A percentile compares a stretch with the other conserved stretches of the same genome.
phyloP scores from a whole-genome alignment of 1,140 invertebrate genomes.

The Bombus confusus region DNA sequence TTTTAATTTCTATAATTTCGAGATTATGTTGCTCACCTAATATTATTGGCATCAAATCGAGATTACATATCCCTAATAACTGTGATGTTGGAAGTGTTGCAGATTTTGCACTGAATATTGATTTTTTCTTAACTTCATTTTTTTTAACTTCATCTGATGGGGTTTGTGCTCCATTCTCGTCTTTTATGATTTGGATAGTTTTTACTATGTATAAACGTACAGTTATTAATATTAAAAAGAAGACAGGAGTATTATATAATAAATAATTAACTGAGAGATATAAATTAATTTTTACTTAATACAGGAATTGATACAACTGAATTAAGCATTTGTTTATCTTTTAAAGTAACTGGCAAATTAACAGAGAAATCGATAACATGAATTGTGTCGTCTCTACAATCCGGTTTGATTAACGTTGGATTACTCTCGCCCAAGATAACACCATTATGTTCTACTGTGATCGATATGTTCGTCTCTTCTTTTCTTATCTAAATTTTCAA shows the following conservation, averaged over 20 bases:
- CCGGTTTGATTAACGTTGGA: slow-evolving; percentile 37
- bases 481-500: slow-evolving; percentile 40
- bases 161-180: not conserved
- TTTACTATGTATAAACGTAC: slow-evolving; percentile 36
- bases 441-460: slow-evolving; percentile 59
- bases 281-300: slow-evolving; percentile 56
- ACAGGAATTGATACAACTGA: slow-evolving; percentile 61
- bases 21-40: slow-evolving; percentile 56
- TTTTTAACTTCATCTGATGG: slow-evolving; percentile 17
- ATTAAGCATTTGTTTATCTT: slow-evolving; percentile 25
- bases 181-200: not conserved
- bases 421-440: slow-evolving; percentile 61
- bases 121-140: slow-evolving; percentile 24
- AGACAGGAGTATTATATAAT: not conserved
- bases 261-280: not conserved
- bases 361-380: slow-evolving; percentile 50
- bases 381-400: slow-evolving; percentile 30
- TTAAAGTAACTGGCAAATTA: slow-evolving; percentile 27
- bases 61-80: slow-evolving; percentile 66
- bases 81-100: not conserved
- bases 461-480: slow-evolving; percentile 34
- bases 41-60: slow-evolving; percentile 68
- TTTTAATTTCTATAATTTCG: not conserved
- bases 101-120: slow-evolving; percentile 9
- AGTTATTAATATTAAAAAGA: not conserved